Base-by-base conservation (phyloP, 2,797 vertebrate genomes). In the Lithobates pipiens region DNA sequence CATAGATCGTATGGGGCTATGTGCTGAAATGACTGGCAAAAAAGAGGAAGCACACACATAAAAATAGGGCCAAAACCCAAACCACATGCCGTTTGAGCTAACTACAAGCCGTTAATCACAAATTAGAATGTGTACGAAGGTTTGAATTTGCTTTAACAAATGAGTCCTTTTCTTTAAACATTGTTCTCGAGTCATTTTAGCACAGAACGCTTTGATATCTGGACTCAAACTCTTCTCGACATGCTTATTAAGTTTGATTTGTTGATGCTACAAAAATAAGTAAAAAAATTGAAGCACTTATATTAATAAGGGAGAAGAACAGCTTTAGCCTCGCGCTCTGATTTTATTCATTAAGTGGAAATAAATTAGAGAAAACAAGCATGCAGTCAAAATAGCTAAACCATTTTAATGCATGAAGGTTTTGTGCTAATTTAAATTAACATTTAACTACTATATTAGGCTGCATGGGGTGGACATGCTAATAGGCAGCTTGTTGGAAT, bases 401-500 rank as follows among this genome's bases (percentile, higher is more conserved):
- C 36, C 42, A 65, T 54, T 82, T 74, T 82, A 63, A 65, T 82
- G 57, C 80, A 67, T 82, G 71, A 82, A 74, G 70, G 71, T 82
- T 74, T 65, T 65, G 71, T 82, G 44, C 23, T 81, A 72, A 81
- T 61, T 81, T 72, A 73, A 81, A 81, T 73, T 36, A 72, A 72
- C 68, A 81, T 80, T 80, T 80, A 80, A 72, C 69, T 72, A 34
- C 68, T 57, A 80, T 72, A 72, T 81, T 81, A 81, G 69, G 36
- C 69, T 81, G 46, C 79, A 72, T 73, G 69, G 68, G 69, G 69
- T 50, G 46, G 50, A 57, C 57, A 27, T 81, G 54, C 50, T 81
- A 81, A 81, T 81, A 81, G 69, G 79, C 50, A 73, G 50, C 46
- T 81, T 81, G 69, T 72, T 81, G 79, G 79, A 72, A 81, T 72